phyloP scores from a whole-genome alignment of 2,797 vertebrate genomes.

The Neosilurus hyrtlii region DNA sequence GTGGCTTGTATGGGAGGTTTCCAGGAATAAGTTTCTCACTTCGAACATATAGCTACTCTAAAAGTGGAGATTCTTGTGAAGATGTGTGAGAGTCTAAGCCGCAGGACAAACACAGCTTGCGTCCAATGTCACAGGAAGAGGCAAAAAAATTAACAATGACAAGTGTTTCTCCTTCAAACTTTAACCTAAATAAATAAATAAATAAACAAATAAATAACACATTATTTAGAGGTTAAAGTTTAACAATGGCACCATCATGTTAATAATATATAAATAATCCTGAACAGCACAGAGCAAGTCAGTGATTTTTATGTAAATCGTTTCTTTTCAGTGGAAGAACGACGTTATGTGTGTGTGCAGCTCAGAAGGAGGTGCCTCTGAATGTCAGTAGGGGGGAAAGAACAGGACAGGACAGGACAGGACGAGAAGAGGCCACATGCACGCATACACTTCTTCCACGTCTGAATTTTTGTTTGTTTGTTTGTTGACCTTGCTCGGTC shows the following conservation, averaged over 20 bases:
- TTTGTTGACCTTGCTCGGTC: slow-evolving; percentile 75
- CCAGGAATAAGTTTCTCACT: too few relatives aligned
- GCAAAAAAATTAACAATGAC: background rate
- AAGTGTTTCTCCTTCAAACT: slow-evolving; percentile 18
- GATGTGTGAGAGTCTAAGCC: background rate
- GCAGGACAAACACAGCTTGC: slow-evolving; percentile 10
- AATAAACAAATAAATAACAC: background rate
- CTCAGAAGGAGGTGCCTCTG: slow-evolving; percentile 11
- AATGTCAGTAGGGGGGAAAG: slow-evolving; percentile 16
- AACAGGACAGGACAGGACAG: slow-evolving; percentile 56
- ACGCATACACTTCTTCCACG: slow-evolving; percentile 56
- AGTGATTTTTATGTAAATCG: slow-evolving; percentile 35
- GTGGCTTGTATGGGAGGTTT: too few relatives aligned
- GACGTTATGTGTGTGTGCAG: slow-evolving; percentile 8
- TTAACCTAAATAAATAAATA: too few relatives aligned
- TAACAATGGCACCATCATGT: slow-evolving; percentile 4
- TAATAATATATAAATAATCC: slow-evolving; percentile 15
- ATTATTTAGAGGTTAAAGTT: slow-evolving; percentile 17
- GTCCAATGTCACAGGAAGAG: background rate
- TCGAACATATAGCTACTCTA: background rate
- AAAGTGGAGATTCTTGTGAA: background rate
- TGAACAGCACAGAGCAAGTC: background rate
- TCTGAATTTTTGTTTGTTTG: slow-evolving; percentile 61
- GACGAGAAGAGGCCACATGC: slow-evolving; percentile 61
- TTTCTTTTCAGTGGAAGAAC: background rate